Percentiles rank a stretch among this genome's conserved stretches.
phyloP scores from a whole-genome alignment of 2,888 invertebrate genomes.

The Elgonia sp. region DNA sequence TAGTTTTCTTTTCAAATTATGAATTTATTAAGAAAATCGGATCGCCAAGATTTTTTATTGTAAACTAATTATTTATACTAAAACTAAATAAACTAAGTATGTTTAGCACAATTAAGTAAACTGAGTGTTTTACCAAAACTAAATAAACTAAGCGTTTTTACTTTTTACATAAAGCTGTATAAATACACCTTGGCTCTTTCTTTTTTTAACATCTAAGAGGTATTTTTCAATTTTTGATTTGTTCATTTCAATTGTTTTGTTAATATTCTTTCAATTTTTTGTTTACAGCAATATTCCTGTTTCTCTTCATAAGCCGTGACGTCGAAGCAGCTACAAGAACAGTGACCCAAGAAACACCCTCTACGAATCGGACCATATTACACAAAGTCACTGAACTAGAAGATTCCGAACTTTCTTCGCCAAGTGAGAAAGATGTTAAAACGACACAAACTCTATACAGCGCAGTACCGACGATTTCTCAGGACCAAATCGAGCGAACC shows the following conservation, averaged over 20 bases:
- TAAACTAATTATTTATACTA: too few species aligned
- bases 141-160: too few species aligned
- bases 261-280: background rate
- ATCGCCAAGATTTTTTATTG: too few species aligned
- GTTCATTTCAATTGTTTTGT: too few species aligned
- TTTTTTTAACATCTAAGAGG: too few species aligned
- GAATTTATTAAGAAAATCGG: too few species aligned
- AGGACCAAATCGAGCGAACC: constrained; percentile 57
- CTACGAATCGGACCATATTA: constrained; percentile 62
- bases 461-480: constrained; percentile 43
- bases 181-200: too few species aligned
- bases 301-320: constrained; percentile 73
- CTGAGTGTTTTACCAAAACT: too few species aligned
- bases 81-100: too few species aligned
- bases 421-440: constrained; percentile 23
- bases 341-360: constrained; percentile 47
- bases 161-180: too few species aligned
- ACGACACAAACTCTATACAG: constrained; percentile 33
- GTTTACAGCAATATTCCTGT: constrained; percentile 78
- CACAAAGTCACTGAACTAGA: constrained; percentile 40
- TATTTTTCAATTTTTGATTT: too few species aligned
- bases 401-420: constrained; percentile 32
- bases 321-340: constrained; percentile 62
- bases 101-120: too few species aligned
- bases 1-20: constrained; percentile 77